Conservation (phyloP, 1,140 invertebrate species). For the Cydia pomonella region DNA sequence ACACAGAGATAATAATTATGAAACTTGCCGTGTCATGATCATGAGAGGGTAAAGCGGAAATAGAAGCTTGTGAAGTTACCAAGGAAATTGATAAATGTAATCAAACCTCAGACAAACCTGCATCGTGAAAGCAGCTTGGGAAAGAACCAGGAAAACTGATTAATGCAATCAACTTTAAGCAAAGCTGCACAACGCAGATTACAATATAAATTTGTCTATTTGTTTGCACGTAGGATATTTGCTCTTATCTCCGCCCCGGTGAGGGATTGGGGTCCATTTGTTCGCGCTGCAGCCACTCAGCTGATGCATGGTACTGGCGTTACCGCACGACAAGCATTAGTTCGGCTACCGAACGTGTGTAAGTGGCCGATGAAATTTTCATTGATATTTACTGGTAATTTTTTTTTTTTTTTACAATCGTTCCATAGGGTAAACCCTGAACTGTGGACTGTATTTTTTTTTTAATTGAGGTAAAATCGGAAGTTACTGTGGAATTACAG, state of each 20-base stretch:
- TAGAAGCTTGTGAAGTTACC: not conserved
- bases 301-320: not conserved
- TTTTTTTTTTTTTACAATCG: too few species aligned
- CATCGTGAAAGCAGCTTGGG: not conserved
- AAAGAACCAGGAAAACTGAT: not conserved
- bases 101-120: not conserved
- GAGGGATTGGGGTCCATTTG: not conserved
- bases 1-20: too few species aligned
- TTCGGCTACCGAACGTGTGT: not conserved
- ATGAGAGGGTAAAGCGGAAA: too few species aligned
- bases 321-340: not conserved
- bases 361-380: not conserved
- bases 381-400: too few species aligned
- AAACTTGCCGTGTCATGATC: too few species aligned
- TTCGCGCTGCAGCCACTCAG: not conserved
- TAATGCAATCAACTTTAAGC: not conserved
- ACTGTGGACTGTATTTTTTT: too few species aligned
- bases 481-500: too few species aligned
- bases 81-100: not conserved
- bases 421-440: too few species aligned
- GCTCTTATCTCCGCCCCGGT: not conserved
- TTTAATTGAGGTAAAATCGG: too few species aligned
- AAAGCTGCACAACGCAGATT: not conserved
- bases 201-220: conserved; percentile 12
- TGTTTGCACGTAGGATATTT: not conserved